Percentiles rank a stretch among this genome's conserved stretches.
phyloP scores from a whole-genome alignment of 1,140 invertebrate genomes.

The Pararge aegeria region DNA sequence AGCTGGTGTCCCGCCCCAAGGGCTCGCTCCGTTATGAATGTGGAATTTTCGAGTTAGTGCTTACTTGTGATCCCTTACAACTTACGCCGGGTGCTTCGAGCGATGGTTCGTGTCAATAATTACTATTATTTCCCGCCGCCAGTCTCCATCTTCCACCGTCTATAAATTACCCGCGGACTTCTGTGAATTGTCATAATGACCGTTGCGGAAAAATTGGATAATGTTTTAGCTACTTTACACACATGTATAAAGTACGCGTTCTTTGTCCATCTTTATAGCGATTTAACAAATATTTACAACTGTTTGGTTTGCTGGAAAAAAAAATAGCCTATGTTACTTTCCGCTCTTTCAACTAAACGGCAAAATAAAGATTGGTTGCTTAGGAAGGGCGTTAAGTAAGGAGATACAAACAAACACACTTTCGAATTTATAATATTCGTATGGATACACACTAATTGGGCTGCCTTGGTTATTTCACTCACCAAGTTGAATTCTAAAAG shows the following conservation, averaged over 20 bases:
- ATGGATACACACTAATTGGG: too few relatives aligned
- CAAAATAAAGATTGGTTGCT: too few relatives aligned
- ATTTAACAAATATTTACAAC: too few relatives aligned
- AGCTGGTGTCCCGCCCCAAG: slow-evolving; percentile 46
- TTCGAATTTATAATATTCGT: too few relatives aligned
- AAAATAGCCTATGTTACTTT: too few relatives aligned
- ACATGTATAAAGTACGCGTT: slow-evolving; percentile 12
- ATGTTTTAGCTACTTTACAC: slow-evolving; percentile 53
- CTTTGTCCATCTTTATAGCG: too few relatives aligned
- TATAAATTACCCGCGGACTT: slow-evolving; percentile 62
- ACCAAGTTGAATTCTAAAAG: background rate
- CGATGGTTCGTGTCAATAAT: slow-evolving; percentile 71
- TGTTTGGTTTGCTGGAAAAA: too few relatives aligned
- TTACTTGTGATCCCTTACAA: slow-evolving; percentile 56
- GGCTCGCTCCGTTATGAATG: slow-evolving; percentile 60
- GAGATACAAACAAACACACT: too few relatives aligned
- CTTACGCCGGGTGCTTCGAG: slow-evolving; percentile 42
- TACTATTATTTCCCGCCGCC: slow-evolving; percentile 61
- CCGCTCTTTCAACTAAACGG: too few relatives aligned
- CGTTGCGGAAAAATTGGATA: slow-evolving; percentile 45
- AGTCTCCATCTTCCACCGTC: slow-evolving; percentile 53
- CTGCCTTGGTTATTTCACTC: background rate
- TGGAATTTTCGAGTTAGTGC: slow-evolving; percentile 71
- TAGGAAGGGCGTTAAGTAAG: too few relatives aligned
- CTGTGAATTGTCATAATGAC: slow-evolving; percentile 68